A percentile compares a stretch with the other conserved stretches of the same genome.
Evolutionary conservation across 2,113 vertebrate species (phyloP).

Genomic region (Carollia perspicillata): DNA sequence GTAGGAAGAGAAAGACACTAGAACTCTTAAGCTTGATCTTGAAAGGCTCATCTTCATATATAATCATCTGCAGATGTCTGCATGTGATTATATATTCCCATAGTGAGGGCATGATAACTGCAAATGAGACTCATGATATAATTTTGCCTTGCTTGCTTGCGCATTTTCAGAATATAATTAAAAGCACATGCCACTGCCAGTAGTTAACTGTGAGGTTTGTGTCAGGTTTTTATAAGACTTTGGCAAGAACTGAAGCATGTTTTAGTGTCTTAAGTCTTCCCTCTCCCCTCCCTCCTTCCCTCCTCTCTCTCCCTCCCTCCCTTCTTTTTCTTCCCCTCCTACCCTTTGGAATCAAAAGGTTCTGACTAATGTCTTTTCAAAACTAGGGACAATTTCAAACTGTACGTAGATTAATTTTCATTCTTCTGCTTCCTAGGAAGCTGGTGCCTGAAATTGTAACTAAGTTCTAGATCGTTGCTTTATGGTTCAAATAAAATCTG

Average conservation of each 20-base stretch:
- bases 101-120: slow-evolving; percentile 29
- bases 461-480: slow-evolving; percentile 3
- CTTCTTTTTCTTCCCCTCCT: not conserved
- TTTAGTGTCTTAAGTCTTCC: not conserved
- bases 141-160: not conserved
- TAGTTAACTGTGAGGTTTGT: not conserved
- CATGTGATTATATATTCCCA: not conserved
- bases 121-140: not conserved
- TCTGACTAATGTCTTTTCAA: not conserved
- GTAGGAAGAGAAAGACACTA: not conserved
- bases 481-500: slow-evolving; percentile 12
- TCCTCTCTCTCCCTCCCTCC: not conserved
- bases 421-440: not conserved
- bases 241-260: slow-evolving; percentile 2
- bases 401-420: not conserved
- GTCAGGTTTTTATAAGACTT: slow-evolving; percentile 49
- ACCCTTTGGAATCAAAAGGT: not conserved
- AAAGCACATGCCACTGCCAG: slow-evolving; percentile 40
- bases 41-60: not conserved
- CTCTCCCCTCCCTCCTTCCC: not conserved
- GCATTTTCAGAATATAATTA: slow-evolving; percentile 11
- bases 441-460: not conserved
- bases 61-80: not conserved
- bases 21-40: slow-evolving; percentile 1
- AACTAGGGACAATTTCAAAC: not conserved